These are phyloP conservation scores for Nipponia nippon DNA, from an alignment of 2,113 vertebrate species.

Conservation along the genomic window DNA sequence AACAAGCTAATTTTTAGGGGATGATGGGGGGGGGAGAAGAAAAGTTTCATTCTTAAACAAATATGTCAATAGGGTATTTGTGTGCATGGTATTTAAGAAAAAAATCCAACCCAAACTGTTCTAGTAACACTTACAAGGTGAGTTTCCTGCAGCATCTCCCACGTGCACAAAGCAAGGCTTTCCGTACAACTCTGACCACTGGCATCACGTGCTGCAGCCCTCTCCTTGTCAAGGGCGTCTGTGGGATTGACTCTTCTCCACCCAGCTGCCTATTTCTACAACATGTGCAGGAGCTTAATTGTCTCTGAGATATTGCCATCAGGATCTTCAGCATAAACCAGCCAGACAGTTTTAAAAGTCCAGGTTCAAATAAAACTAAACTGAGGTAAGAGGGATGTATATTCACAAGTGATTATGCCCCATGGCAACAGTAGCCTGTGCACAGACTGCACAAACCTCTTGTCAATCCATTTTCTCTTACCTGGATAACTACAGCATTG, in stretches of 20 bases:
- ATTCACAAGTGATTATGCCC: background rate
- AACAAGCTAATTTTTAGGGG: background rate
- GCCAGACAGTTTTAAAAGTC: background rate
- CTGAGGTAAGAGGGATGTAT: background rate
- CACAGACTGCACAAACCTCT: background rate
- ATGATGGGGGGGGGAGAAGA: background rate
- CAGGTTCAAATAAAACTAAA: background rate
- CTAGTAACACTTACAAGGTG: background rate
- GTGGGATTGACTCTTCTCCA: background rate
- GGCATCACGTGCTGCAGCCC: background rate
- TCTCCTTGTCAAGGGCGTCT: background rate
- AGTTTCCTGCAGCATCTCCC: background rate
- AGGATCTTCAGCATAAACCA: background rate
- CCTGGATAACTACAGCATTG: background rate
- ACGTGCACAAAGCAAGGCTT: fast-evolving
- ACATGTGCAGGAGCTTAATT: background rate
- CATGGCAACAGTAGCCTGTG: background rate
- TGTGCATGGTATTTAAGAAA: background rate
- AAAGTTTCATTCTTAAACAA: background rate
- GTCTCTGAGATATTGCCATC: background rate
- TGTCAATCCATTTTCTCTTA: background rate
- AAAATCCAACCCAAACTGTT: background rate
- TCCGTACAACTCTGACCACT: background rate
- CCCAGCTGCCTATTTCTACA: background rate
- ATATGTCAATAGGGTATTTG: background rate